Base-by-base conservation (phyloP, 2,797 vertebrate genomes). In the Melanotaenia pygmaea region DNA sequence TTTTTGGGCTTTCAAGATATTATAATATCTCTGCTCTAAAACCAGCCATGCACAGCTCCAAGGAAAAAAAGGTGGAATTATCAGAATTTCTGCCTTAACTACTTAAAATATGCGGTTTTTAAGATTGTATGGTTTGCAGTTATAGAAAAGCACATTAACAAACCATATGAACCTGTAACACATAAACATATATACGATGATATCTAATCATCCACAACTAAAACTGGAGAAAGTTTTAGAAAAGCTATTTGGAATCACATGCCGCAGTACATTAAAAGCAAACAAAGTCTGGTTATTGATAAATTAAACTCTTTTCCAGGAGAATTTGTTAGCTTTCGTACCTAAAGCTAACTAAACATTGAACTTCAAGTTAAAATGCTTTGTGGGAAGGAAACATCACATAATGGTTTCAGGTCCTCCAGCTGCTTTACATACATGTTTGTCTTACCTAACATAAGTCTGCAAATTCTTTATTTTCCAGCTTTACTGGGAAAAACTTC, bases 381-480 rank as follows among this genome's bases (percentile, higher is more conserved):
- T 53, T 53, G 66, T 9, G 32, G 59, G 66, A 54, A 13, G 35
- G 32, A 18, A 4, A 51, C 13, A 24, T 59, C 38, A 60, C 24
- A 7, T 34, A 51, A 66, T 45, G 22, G 61, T 50, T 81, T 67
- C 54, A 61, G 32, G 24, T 73, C 63, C 28, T 35, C 51, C 59
- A 82, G 72, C 63, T 81, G 79, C 67, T n/a, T 71, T 40, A 62
- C 76, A 2, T 68, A 71, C 63, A 43, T 47, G 24, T 74, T 70
- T 56, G 26, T 73, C 59, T 86, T 85, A 79, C 77, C 66, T 67
- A 80, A 87, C 67, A 76, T 68, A 28, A 80, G 82, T 87, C 72
- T 72, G 80, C 76, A 87, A 66, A 88, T 89, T 88, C 73, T 84
- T 82, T 58, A 76, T 71, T 67, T 73, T 74, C 76, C 22, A 65